phyloP scores from a whole-genome alignment of 2,888 invertebrate genomes.

The Drosophila melanosoma region DNA sequence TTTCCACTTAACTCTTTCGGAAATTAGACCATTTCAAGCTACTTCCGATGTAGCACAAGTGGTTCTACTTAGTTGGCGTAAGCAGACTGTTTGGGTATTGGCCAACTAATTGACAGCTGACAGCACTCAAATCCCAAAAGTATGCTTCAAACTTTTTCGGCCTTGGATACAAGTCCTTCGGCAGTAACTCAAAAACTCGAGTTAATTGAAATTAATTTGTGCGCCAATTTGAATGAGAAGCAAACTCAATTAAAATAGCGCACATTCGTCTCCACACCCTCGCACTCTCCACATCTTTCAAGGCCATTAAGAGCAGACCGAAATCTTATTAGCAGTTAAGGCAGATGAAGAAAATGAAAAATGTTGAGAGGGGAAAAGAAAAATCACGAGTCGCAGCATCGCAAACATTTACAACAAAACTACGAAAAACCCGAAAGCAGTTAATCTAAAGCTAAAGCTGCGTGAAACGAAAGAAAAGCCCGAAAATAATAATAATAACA shows the following conservation, averaged over 20 bases:
- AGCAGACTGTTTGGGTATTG: constrained; percentile 21
- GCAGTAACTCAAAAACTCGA: constrained; percentile 47
- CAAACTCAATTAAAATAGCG: constrained; percentile 72
- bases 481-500: constrained; percentile 77
- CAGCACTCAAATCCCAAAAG: constrained; percentile 51
- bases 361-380: constrained; percentile 17
- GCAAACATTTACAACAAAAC: constrained; percentile 29
- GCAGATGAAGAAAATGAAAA: constrained; percentile 33
- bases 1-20: not conserved
- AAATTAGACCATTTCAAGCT: not conserved
- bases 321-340: constrained; percentile 83
- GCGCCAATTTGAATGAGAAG: constrained; percentile 73
- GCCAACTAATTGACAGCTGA: constrained; percentile 36
- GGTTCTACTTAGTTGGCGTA: not conserved
- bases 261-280: constrained; percentile 6
- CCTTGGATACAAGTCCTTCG: constrained; percentile 45
- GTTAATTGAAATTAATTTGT: constrained; percentile 79
- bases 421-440: constrained; percentile 58
- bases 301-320: constrained; percentile 69
- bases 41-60: not conserved
- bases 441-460: constrained; percentile 79
- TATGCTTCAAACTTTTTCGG: constrained; percentile 61
- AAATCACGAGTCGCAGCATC: constrained; percentile 58
- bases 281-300: constrained; percentile 24
- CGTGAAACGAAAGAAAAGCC: constrained; percentile 80